Evolutionary conservation across 2,888 invertebrate genomes (phyloP), one percentile per base, ranked within the genome.

Genomic region (Meloe dianella): DNA sequence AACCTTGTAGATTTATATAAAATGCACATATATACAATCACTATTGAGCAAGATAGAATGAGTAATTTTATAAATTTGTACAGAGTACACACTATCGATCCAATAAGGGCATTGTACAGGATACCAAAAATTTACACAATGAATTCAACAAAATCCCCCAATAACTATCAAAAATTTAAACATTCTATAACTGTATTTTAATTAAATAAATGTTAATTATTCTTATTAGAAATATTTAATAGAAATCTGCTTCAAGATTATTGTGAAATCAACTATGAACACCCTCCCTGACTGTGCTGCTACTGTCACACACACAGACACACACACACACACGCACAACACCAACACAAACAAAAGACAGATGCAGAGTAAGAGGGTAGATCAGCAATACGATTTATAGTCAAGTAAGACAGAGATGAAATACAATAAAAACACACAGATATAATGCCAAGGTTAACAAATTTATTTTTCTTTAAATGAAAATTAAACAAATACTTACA

Each of bases 41-140:
- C 77, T 78, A 78, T 79, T 79, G 79, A 80, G 79, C 77, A 79
- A 78, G 78, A 78, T 68, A 72, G 74, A 78, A 78, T 78, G 76
- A 77, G 77, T 78, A 80, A 81, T 78, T 80, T 79, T 79, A 77
- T 76, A 75, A 75, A 71, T 74, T 78, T 80, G 74, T 47, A 9
- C 77, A 78, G 74, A n/a, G n/a, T n/a, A n/a, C 79, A 77, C 76
- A 78, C 81, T 82, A 82, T 82, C 80, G 82, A 82, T 82, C 81
- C 81, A 78, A 74, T 75, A 74, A 74, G 74, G 73, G 75, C 76
- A 78, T 78, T 77, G 74, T n/a, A n/a, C n/a, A n/a, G n/a, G n/a
- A n/a, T n/a, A n/a, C n/a, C n/a, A n/a, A n/a, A n/a, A n/a, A n/a
- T n/a, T n/a, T n/a, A n/a, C 78, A 76, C 75, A 74, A 6, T 65